A percentile compares a stretch with the other conserved stretches of the same genome.
phyloP scores from a whole-genome alignment of 2,113 vertebrate genomes.

The crab-eating macaque (Macaca fascicularis) region T2T-MFA8v1.1 NC_088390.1:87301501-87302000 shows the following conservation, averaged over 20 bases:
- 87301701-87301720: too few relatives aligned
- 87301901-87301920: background rate
- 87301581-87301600: conserved; percentile 99
- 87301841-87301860: rapidly evolving
- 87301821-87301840: background rate
- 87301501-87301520: rapidly evolving
- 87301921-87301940: conserved; percentile 92
- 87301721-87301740: rapidly evolving
- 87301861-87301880: rapidly evolving
- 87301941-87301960: conserved; percentile 98
- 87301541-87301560: background rate
- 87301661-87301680: background rate
- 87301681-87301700: too few relatives aligned
- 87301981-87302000: conserved; percentile 94
- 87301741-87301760: rapidly evolving
- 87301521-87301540: rapidly evolving
- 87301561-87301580: conserved; percentile 93
- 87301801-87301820: background rate
- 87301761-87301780: rapidly evolving
- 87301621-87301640: conserved; percentile 97
- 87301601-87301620: conserved; percentile 98
- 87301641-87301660: background rate
- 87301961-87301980: conserved; percentile 98
- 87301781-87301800: rapidly evolving
- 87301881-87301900: background rate